Conservation (phyloP, 2,888 invertebrate species). For the Acleris emargana region DNA sequence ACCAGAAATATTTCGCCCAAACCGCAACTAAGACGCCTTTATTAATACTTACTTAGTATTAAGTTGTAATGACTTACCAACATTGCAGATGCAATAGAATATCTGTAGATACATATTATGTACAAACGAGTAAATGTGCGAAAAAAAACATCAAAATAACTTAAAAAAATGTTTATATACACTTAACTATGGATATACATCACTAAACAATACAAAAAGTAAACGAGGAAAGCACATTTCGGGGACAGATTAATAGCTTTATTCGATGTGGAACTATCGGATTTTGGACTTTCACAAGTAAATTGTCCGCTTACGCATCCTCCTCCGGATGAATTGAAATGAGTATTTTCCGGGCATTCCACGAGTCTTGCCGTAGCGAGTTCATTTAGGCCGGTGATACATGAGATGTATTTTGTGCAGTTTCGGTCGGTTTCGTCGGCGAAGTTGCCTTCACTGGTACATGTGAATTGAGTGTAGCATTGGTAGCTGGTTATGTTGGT, state of each 20-base stretch:
- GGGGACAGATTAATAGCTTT: conserved; percentile 29
- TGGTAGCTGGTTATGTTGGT: conserved; percentile 65
- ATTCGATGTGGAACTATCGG: conserved; percentile 13
- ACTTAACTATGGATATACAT: conserved; percentile 1
- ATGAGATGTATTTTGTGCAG: conserved; percentile 61
- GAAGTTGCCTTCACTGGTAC: conserved; percentile 56
- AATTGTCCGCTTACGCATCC: conserved; percentile 54
- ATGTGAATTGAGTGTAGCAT: conserved; percentile 59
- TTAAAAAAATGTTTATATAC: conserved; percentile 28
- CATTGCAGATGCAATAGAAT: no score
- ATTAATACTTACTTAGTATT: no score
- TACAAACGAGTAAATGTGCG: no score
- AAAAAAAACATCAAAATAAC: conserved; percentile 1
- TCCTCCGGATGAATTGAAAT: conserved; percentile 50
- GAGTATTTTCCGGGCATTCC: conserved; percentile 53
- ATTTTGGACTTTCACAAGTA: conserved; percentile 44
- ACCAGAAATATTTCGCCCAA: no score
- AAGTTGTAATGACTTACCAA: no score
- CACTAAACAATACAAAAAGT: conserved; percentile 11
- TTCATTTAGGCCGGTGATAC: conserved; percentile 57
- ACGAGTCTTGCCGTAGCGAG: conserved; percentile 60
- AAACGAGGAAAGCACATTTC: conserved; percentile 14
- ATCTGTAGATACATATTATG: no score
- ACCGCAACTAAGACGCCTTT: no score
- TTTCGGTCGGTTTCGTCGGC: conserved; percentile 44